A percentile compares a stretch with the other conserved stretches of the same genome.
These are phyloP conservation scores for Trichogramma dendrolimi DNA, from an alignment of 2,888 invertebrate genomes.

Conservation along the genomic window DNA sequence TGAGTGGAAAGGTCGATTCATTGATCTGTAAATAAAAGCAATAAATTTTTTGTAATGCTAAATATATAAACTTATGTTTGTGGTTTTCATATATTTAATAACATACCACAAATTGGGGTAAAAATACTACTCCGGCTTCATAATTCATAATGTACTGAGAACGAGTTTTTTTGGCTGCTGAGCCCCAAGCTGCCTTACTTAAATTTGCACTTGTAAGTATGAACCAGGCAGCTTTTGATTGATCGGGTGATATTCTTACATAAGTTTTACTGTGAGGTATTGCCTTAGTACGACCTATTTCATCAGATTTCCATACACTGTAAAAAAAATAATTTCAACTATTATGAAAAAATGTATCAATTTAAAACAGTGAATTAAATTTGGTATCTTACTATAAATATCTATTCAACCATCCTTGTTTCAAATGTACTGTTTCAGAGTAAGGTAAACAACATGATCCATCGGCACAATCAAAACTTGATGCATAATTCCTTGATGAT, in stretches of 20 bases:
- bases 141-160: constrained; percentile 71
- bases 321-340: constrained; percentile 17
- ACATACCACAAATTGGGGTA: constrained; percentile 79
- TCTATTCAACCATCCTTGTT: constrained; percentile 77
- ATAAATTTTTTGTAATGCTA: constrained; percentile 4
- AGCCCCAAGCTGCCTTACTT: constrained; percentile 97
- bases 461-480: constrained; percentile 76
- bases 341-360: not conserved
- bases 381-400: constrained; percentile 66
- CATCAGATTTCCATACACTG: constrained; percentile 80
- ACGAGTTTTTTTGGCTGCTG: constrained; percentile 53
- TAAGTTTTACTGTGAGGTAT: constrained; percentile 97
- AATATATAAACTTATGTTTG: not conserved
- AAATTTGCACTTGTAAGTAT: constrained; percentile 89
- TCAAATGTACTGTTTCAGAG: constrained; percentile 67
- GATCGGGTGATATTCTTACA: constrained; percentile 68
- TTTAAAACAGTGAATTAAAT: not conserved
- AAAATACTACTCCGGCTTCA: constrained; percentile 84
- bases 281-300: constrained; percentile 68
- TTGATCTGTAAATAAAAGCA: constrained; percentile 54
- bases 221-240: constrained; percentile 72
- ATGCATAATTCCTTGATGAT: constrained; percentile 74
- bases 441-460: constrained; percentile 91
- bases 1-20: constrained; percentile 60
- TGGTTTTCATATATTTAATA: constrained; percentile 27